Evolutionary conservation across 1,140 invertebrate genomes (phyloP).

Genomic region (Probaryconus sp.): DNA sequence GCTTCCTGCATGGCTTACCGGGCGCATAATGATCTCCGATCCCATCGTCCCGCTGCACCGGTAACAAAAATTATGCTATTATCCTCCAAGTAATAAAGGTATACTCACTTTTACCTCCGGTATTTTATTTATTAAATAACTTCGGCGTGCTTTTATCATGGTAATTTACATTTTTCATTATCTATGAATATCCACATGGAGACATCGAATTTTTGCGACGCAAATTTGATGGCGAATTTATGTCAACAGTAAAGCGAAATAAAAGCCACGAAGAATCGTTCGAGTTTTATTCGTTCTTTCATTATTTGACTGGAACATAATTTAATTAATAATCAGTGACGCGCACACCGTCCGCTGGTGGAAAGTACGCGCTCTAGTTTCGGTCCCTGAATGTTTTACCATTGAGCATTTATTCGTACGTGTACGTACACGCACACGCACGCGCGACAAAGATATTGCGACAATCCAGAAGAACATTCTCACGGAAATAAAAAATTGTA

Average conservation of each 20-base stretch:
- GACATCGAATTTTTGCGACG: conserved; percentile 14
- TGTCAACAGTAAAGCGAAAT: conserved; percentile 12
- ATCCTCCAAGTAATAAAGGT: conserved; percentile 19
- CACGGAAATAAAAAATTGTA: no score
- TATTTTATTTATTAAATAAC: conserved; percentile 37
- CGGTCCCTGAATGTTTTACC: no score
- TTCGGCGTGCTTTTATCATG: conserved; percentile 11
- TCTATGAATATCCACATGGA: conserved; percentile 5
- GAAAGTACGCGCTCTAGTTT: no score
- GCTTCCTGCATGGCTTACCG: conserved; percentile 64
- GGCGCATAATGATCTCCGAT: conserved; percentile 55
- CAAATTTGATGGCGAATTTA: not conserved
- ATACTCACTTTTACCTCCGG: conserved; percentile 5
- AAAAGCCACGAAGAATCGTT: not conserved
- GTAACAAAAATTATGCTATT: conserved; percentile 47
- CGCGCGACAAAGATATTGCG: no score
- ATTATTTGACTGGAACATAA: not conserved
- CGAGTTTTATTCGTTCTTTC: not conserved
- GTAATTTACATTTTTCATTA: conserved; percentile 28
- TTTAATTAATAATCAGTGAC: not conserved
- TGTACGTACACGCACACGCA: no score
- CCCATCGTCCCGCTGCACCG: conserved; percentile 24
- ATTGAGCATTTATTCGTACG: no score
- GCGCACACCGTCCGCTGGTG: no score
- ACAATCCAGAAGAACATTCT: no score